Conservation (phyloP, 1,140 invertebrate genomes). For the Pomacea maculata region DNA sequence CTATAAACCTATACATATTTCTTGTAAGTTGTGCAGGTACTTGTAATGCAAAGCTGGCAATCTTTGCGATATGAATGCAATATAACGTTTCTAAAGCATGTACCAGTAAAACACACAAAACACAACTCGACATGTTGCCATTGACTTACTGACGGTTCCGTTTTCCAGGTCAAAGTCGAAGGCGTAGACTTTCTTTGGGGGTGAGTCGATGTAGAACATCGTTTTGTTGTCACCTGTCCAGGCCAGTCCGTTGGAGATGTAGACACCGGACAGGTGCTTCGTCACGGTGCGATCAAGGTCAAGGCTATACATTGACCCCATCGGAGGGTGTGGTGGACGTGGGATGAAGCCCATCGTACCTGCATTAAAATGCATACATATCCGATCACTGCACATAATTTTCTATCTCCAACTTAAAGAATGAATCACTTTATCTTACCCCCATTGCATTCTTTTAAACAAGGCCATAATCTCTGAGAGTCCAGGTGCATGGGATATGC, state of each 20-base stretch:
- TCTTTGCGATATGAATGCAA: too few relatives aligned
- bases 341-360: slow-evolving; percentile 58
- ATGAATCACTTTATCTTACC: too few relatives aligned
- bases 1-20: too few relatives aligned
- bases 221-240: slow-evolving; percentile 78
- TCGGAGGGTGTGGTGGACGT: slow-evolving; percentile 35
- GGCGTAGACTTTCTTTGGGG: slow-evolving; percentile 63
- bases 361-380: neutral
- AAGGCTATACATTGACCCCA: slow-evolving; percentile 49
- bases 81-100: too few relatives aligned
- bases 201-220: slow-evolving; percentile 67
- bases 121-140: too few relatives aligned
- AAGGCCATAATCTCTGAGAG: neutral
- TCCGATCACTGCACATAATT: too few relatives aligned
- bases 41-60: too few relatives aligned
- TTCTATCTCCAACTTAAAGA: too few relatives aligned
- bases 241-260: slow-evolving; percentile 83
- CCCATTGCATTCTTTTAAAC: too few relatives aligned
- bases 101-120: too few relatives aligned
- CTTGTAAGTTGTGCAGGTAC: too few relatives aligned
- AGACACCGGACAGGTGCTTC: slow-evolving; percentile 47
- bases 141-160: slow-evolving; percentile 74
- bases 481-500: neutral
- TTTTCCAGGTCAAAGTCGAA: slow-evolving; percentile 79
- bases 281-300: slow-evolving; percentile 44